Evolutionary conservation across 1,140 invertebrate genomes (phyloP), one percentile per base, ranked within the genome.

Genomic region (Heliconius congener): DNA sequence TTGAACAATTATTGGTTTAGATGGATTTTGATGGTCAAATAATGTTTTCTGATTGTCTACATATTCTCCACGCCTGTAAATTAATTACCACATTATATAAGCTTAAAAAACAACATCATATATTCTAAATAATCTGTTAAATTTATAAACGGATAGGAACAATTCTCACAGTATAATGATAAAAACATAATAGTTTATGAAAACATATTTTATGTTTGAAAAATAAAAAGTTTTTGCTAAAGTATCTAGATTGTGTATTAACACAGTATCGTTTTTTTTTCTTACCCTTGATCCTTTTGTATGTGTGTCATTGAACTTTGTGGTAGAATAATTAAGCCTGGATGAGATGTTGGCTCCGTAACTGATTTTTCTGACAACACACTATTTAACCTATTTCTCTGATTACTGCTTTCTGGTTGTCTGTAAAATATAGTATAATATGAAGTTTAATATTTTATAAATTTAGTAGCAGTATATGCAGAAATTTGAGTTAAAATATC

Each of bases 1-100:
- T 85, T 93, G 91, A 72, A 94, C 89, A 80, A 93, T 91, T 72
- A 94, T 94, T 27, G 93, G 93, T 86, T 90, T 93, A 13, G 91
- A 93, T 75, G 93, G 92, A 85, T 94, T 94, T 16, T 94, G 92
- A 77, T 91, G 87, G 77, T 94, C 92, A 81, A 87, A 94, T 71
- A 94, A 86, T 16, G 88, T 91, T 89, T 94, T 94, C 52, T 92
- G 91, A 73, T 83, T 89, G 66, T 93, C 91, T 18, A 78, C 70
- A 18, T 82, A 77, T 42, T 84, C 85, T 46, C 83, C 83, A n/a
- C 90, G 83, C 30, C 90, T 93, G 84, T 78, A 90, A 91, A 27
- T 66, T 23, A 30, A 66, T 3, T 13, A 52, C 18, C 50, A 1
- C 50, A 52, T 52, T 19, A 52, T 19, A 52, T 52, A 18, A 52